These are phyloP conservation scores for Umimayanthus kanabou DNA, from an alignment of 92 coral and sea anemone species.

Conservation along the genomic window DNA sequence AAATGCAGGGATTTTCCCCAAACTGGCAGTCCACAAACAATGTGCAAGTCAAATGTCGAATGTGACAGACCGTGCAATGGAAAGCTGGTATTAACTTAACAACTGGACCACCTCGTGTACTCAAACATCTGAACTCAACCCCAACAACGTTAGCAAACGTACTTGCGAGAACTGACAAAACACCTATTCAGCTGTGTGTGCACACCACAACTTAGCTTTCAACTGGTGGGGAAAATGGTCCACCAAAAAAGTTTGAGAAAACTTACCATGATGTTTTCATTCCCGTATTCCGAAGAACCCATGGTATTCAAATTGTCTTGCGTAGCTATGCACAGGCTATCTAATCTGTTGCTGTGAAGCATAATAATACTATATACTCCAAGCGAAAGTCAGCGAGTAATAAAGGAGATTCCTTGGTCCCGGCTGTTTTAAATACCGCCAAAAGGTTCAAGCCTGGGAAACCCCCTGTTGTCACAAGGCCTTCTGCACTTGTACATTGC, in stretches of 20 bases:
- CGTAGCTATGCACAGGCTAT: background rate
- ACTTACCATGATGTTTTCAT: background rate
- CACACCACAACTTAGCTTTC: background rate
- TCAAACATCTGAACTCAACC: background rate
- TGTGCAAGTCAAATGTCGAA: background rate
- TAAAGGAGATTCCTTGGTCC: slow-evolving; percentile 17
- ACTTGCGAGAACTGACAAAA: background rate
- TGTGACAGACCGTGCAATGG: background rate
- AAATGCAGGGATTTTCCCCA: background rate
- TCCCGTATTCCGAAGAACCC: background rate
- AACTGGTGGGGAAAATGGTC: background rate
- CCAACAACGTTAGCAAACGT: no score
- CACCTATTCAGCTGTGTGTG: background rate
- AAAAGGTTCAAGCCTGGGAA: background rate
- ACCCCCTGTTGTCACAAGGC: background rate
- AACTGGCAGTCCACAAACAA: background rate
- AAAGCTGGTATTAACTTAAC: background rate
- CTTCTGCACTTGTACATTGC: background rate
- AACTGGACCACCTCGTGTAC: background rate
- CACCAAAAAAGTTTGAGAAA: background rate
- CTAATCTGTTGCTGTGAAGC: slow-evolving; percentile 1
- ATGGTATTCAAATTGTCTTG: background rate
- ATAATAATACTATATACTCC: slow-evolving; percentile 4
- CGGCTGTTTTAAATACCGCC: background rate
- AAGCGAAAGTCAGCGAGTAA: background rate